phyloP scores from a whole-genome alignment of 2,888 invertebrate species.

The Nomada ruficornis region DNA sequence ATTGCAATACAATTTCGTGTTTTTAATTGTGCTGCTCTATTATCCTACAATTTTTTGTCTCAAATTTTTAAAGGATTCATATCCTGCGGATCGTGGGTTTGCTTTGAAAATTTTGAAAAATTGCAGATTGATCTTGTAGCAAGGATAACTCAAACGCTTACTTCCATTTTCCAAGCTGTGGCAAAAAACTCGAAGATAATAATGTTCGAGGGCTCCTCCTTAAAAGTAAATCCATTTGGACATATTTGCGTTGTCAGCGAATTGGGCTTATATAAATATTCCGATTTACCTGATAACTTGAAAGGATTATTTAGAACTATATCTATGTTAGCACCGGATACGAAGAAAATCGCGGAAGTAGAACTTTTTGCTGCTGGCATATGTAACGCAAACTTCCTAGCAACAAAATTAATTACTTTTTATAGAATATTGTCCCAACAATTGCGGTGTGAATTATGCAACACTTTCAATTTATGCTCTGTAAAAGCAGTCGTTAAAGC shows the following conservation, averaged over 20 bases:
- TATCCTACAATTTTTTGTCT: constrained; percentile 86
- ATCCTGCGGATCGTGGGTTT: constrained; percentile 87
- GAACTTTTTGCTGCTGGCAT: constrained; percentile 87
- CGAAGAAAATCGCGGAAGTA: constrained; percentile 86
- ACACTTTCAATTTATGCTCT: constrained; percentile 87
- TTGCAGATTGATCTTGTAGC: constrained; percentile 86
- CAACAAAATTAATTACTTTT: constrained; percentile 86
- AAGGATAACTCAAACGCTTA: constrained; percentile 86
- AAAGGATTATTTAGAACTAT: constrained; percentile 87
- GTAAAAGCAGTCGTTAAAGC: constrained; percentile 86
- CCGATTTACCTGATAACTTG: constrained; percentile 87
- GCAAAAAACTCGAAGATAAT: constrained; percentile 81
- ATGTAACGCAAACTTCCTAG: constrained; percentile 84
- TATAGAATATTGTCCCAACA: constrained; percentile 86
- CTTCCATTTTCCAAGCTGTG: constrained; percentile 85
- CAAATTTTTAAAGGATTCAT: constrained; percentile 86
- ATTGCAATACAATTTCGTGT: constrained; percentile 86
- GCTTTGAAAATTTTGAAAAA: constrained; percentile 86
- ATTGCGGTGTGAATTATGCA: constrained; percentile 85
- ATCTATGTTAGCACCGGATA: constrained; percentile 87
- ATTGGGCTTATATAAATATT: constrained; percentile 83
- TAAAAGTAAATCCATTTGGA: constrained; percentile 85
- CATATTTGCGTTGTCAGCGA: constrained; percentile 88
- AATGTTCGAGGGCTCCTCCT: constrained; percentile 84
- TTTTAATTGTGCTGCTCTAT: constrained; percentile 86